Evolutionary conservation across 2,797 vertebrate genomes (phyloP).

Genomic region (Pterois miles): DNA sequence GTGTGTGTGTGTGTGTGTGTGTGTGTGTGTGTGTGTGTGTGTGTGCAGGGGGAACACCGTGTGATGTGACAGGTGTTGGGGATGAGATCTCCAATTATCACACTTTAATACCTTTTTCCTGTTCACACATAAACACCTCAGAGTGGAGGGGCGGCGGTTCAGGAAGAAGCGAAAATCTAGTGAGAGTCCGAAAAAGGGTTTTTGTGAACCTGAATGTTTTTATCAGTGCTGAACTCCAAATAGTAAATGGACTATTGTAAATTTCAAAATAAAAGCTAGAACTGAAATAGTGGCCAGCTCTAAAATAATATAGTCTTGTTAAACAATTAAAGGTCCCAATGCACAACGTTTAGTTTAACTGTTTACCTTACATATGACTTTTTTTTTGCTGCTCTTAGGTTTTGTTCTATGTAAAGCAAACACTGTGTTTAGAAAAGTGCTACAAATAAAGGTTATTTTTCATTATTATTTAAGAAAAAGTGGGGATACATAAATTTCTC

Average conservation of each 20-base stretch:
- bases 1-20: conserved; percentile 14
- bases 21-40: conserved; percentile 27
- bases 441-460: neutral
- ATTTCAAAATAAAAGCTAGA: neutral
- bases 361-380: too few relatives aligned
- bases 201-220: neutral
- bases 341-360: too few relatives aligned
- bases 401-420: neutral
- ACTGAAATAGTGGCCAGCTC: neutral
- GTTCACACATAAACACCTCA: conserved; percentile 56
- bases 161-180: conserved; percentile 8
- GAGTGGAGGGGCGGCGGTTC: neutral
- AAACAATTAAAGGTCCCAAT: neutral
- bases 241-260: neutral
- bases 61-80: conserved; percentile 66
- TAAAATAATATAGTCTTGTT: neutral
- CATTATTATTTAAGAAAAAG: neutral
- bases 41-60: conserved; percentile 21
- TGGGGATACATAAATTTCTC: neutral
- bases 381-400: neutral
- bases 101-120: conserved; percentile 67
- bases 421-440: neutral
- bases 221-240: neutral
- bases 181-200: neutral
- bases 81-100: conserved; percentile 76